Base-by-base conservation (phyloP, 2,113 vertebrate species). In the Australoheros scitulus region DNA sequence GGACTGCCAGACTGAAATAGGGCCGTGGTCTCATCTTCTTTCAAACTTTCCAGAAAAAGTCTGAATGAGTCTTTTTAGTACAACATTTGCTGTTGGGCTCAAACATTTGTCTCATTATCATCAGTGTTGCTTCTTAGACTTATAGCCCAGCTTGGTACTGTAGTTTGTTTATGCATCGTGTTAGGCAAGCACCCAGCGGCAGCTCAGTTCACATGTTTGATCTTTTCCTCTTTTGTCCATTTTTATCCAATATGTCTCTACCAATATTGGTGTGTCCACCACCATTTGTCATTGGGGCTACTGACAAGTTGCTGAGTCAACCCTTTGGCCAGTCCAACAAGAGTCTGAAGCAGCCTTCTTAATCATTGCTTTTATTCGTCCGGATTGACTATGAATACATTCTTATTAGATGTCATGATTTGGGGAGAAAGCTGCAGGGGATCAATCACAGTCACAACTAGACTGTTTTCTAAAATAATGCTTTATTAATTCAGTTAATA, bases 351-450 rank as follows among this genome's bases (percentile, higher is more conserved):
- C 34, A 56, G 32, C 18, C 18, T 34, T 68, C 15, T 60, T n/a
- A 80, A 52, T 65, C 10, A 80, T 56, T 83, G 32, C 26, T 82
- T 72, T 79, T 38, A 56, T 82, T 78, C 26, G 41, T 76, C 24
- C 29, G 58, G 34, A 17, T 75, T 74, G 26, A 56, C 47, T 13
- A 55, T 22, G 24, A 13, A 64, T 32, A 38, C 10, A 34, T 76
- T 56, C 13, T 55, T 80, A 43, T 86, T 68, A 52, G 14, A 26
- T 29, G 11, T 47, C 72, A 74, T 81, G 7, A 55, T 80, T 77
- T 64, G 11, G 3, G 10, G 11, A 34, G 32, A 20, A 15, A 1
- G 10, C 75, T 59, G 3, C n/a, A 36, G 29, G 6, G 52, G n/a
- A 77, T 68, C 56, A 57, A 41, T 11, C 10, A 70, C 5, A 38